Conservation (phyloP, 1,140 invertebrate genomes). For the Drosophila teissieri region DNA sequence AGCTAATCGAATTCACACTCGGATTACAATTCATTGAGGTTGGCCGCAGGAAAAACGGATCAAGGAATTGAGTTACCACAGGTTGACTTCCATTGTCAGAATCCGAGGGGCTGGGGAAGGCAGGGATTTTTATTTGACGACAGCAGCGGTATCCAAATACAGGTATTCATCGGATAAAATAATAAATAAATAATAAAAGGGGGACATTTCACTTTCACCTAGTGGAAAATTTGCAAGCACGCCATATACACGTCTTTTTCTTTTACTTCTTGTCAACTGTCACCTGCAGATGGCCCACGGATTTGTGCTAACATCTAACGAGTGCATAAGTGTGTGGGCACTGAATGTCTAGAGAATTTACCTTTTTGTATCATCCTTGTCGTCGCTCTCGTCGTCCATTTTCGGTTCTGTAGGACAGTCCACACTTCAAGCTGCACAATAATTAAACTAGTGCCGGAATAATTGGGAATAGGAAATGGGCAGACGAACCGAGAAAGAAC, state of each 20-base stretch:
- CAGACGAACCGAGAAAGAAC: not conserved
- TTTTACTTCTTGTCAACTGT: slow-evolving; percentile 51
- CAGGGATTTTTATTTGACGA: slow-evolving; percentile 27
- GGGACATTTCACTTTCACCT: slow-evolving; percentile 15
- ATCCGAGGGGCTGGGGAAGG: not conserved
- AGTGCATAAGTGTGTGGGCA: slow-evolving; percentile 1
- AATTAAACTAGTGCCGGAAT: slow-evolving; percentile 14
- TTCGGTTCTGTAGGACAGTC: slow-evolving; percentile 69
- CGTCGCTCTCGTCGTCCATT: slow-evolving; percentile 89
- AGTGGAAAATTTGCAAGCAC: slow-evolving; percentile 42
- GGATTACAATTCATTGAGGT: slow-evolving; percentile 20
- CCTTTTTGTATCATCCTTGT: slow-evolving; percentile 89
- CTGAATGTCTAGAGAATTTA: slow-evolving; percentile 70
- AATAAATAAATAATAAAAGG: slow-evolving; percentile 22
- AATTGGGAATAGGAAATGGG: slow-evolving; percentile 4
- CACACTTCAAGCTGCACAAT: slow-evolving; percentile 47
- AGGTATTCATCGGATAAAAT: slow-evolving; percentile 32
- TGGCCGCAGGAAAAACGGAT: slow-evolving; percentile 13
- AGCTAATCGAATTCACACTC: slow-evolving; percentile 29
- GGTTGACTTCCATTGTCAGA: slow-evolving; percentile 6
- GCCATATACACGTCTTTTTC: slow-evolving; percentile 29
- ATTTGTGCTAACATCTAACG: slow-evolving; percentile 34
- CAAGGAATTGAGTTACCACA: slow-evolving; percentile 26
- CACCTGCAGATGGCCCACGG: slow-evolving; percentile 44
- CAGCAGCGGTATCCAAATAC: slow-evolving; percentile 3